These are phyloP conservation scores for Anoplolepis gracilipes DNA, from an alignment of 1,140 invertebrate genomes.

Conservation along the genomic window DNA sequence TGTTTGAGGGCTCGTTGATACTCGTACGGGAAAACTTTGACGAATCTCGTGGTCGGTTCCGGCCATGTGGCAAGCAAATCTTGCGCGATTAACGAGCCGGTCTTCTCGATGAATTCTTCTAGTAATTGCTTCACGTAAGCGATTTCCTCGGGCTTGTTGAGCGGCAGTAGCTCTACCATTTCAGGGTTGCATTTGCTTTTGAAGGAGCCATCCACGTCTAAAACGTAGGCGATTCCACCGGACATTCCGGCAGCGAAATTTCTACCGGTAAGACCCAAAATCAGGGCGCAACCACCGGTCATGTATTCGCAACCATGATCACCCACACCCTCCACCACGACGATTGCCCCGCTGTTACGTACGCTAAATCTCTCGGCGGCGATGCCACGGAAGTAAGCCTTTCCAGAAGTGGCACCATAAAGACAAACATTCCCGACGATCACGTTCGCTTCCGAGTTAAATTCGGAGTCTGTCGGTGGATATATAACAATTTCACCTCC, in stretches of 20 bases:
- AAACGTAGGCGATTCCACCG: slow-evolving; percentile 98
- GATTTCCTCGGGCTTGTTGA: slow-evolving; percentile 93
- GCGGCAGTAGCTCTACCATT: slow-evolving; percentile 94
- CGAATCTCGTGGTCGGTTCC: slow-evolving; percentile 91
- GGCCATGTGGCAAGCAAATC: slow-evolving; percentile 94
- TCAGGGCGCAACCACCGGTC: slow-evolving; percentile 97
- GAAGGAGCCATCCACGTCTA: slow-evolving; percentile 95
- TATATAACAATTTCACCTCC: slow-evolving; percentile 98
- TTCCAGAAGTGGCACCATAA: slow-evolving; percentile 98
- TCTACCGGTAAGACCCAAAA: slow-evolving; percentile 97
- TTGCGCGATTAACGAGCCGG: slow-evolving; percentile 94
- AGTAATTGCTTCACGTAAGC: slow-evolving; percentile 92
- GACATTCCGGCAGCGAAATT: slow-evolving; percentile 99
- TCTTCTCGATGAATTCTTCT: slow-evolving; percentile 95
- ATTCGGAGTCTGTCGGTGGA: slow-evolving; percentile 94
- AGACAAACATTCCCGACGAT: slow-evolving; percentile 99
- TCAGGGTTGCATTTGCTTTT: slow-evolving; percentile 95
- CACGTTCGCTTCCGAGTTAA: slow-evolving; percentile 97
- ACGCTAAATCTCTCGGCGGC: slow-evolving; percentile 99
- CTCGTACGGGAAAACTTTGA: slow-evolving; percentile 99
- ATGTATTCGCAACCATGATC: slow-evolving; percentile 99
- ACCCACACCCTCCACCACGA: slow-evolving; percentile 97
- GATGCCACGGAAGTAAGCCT: slow-evolving; percentile 98
- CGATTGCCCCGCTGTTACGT: slow-evolving; percentile 97
- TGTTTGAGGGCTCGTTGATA: slow-evolving; percentile 96